Evolutionary conservation across 2,113 vertebrate species (phyloP), one percentile per base, ranked within the genome.

Genomic region (Puffinus mauretanicus): DNA sequence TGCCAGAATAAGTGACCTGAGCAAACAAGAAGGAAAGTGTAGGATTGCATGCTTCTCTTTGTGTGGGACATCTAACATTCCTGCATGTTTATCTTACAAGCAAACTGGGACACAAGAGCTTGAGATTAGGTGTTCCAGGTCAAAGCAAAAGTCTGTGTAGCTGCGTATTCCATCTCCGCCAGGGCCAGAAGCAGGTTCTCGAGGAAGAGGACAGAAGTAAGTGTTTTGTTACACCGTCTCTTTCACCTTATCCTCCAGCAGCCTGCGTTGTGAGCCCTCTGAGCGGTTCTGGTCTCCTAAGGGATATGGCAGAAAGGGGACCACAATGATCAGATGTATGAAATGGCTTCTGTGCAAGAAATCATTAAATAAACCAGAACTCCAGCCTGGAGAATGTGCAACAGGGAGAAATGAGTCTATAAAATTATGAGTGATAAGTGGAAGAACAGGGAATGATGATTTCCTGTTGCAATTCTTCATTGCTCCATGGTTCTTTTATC

Each of bases 111-210:
- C 78, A 30, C 44, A 57, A 20, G 44, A 85, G 16, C 2, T 93
- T 90, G 76, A 94, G 89, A 82, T 95, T 82, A 96, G 78, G 70
- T 85, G 34, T 72, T 88, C 66, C 49, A 90, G 73, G 65, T 75
- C 90, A 96, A 34, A 91, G 70, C 65, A 89, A 4, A 79, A 73
- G 82, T 67, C 91, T 66, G 19, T 62, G 72, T 60, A 34, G 86
- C 70, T 87, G 54, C 4, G 0, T 57, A 5, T 93, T 91, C 44
- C 75, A 30, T 30, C 52, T 80, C 87, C 77, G 71, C 40, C 32
- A 14, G 10, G 60, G 38, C 60, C 64, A 2, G 12, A 46, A 73
- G 47, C 62, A 46, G 57, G 58, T 18, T 40, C 61, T 54, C 0
- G 7, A 29, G 65, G 78, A 89, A 52, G 57, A 79, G 40, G 57